Conservation (phyloP, 2,113 vertebrate species). For the Periophthalmus modestus region DNA sequence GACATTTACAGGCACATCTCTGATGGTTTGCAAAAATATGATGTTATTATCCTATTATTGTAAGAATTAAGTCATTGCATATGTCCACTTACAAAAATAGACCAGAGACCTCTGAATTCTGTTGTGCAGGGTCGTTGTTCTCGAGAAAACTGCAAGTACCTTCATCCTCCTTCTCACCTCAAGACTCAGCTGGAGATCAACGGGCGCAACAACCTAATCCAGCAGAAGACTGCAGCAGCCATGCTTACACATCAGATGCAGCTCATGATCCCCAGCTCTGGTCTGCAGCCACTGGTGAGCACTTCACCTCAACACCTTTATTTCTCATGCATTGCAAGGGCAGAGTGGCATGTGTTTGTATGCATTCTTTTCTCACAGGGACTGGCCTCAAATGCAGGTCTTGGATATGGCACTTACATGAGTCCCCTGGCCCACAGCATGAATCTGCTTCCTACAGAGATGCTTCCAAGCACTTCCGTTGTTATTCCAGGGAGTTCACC, state of each 20-base stretch:
- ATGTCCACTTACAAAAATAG: background rate
- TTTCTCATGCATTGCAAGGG: background rate
- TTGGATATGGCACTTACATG: slow-evolving; percentile 92
- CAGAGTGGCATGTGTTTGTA: slow-evolving; percentile 24
- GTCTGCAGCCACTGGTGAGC: slow-evolving; percentile 89
- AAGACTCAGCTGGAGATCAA: slow-evolving; percentile 98
- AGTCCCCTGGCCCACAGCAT: slow-evolving; percentile 88
- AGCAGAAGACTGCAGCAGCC: slow-evolving; percentile 94
- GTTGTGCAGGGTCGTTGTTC: slow-evolving; percentile 89
- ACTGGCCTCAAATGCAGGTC: slow-evolving; percentile 86
- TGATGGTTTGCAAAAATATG: background rate
- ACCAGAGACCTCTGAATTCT: background rate
- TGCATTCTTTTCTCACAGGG: slow-evolving; percentile 86
- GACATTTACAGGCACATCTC: background rate
- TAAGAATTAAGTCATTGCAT: background rate
- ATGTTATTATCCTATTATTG: background rate
- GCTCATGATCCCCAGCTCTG: slow-evolving; percentile 91
- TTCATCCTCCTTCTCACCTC: slow-evolving; percentile 93
- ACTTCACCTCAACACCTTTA: background rate
- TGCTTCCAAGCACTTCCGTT: slow-evolving; percentile 84
- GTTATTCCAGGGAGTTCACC: slow-evolving; percentile 89
- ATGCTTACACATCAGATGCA: slow-evolving; percentile 97
- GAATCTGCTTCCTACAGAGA: slow-evolving; percentile 90
- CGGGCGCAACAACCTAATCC: slow-evolving; percentile 95
- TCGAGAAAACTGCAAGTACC: slow-evolving; percentile 97